Evolutionary conservation across 2,888 invertebrate genomes (phyloP).

Genomic region (Oasisia sp.): DNA sequence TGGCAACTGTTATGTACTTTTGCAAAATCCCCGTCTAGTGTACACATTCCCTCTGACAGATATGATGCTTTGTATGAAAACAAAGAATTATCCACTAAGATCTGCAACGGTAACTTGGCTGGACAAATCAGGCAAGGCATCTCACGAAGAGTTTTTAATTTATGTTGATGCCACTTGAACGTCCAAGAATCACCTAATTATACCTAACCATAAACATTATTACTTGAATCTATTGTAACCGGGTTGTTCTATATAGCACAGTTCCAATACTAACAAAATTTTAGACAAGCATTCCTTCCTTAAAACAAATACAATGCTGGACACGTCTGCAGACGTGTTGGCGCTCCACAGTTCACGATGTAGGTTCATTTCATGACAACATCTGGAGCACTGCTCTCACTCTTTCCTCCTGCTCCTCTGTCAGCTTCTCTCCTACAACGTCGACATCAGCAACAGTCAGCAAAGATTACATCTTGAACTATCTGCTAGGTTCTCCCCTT

Average conservation of each 20-base stretch:
- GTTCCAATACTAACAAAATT: neutral
- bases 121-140: too few species aligned
- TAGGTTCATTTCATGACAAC: constrained; percentile 34
- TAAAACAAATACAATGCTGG: neutral
- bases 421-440: constrained; percentile 18
- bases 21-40: too few species aligned
- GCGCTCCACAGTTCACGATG: neutral
- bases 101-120: too few species aligned
- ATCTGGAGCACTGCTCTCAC: constrained; percentile 35
- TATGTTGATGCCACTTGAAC: neutral
- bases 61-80: too few species aligned
- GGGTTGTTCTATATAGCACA: neutral
- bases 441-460: neutral
- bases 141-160: neutral
- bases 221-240: neutral
- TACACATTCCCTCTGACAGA: too few species aligned
- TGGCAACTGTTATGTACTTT: too few species aligned
- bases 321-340: neutral
- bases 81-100: too few species aligned
- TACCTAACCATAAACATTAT: neutral
- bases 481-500: neutral
- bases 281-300: neutral
- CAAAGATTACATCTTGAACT: neutral
- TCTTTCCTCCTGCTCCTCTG: constrained; percentile 30
- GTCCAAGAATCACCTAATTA: neutral